Conservation (phyloP, 1,140 invertebrate species). For the Drosophila neocordata region DNA sequence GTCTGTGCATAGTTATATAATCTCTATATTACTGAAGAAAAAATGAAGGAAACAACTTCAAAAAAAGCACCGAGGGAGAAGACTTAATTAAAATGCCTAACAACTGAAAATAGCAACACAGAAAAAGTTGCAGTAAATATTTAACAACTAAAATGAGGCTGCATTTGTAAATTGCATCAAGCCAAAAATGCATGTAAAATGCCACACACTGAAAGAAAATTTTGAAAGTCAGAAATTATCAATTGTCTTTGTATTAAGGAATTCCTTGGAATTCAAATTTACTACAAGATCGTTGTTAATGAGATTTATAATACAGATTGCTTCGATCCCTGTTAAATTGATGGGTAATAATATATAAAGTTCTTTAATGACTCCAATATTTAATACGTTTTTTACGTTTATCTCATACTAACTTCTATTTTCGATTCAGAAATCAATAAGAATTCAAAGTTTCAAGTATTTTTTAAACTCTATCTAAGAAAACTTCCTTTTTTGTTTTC, state of each 20-base stretch:
- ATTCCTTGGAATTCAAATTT: no score
- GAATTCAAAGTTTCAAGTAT: neutral
- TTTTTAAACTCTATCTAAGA: no score
- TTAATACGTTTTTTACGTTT: no score
- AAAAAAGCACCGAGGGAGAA: neutral
- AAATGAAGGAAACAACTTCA: neutral
- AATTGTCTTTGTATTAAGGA: no score
- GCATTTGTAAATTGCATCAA: constrained; percentile 70
- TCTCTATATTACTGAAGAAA: constrained; percentile 18
- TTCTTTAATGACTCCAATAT: no score
- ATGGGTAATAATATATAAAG: no score
- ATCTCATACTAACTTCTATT: no score
- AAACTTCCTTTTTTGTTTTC: no score
- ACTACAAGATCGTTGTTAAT: neutral
- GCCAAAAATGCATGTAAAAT: constrained; percentile 58
- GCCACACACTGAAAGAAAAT: constrained; percentile 44
- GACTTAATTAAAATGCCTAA: constrained; percentile 58
- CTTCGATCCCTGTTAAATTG: no score
- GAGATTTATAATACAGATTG: no score
- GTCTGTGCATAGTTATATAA: constrained; percentile 32
- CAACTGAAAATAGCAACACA: constrained; percentile 23
- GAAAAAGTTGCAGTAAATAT: constrained; percentile 51
- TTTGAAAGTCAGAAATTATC: no score
- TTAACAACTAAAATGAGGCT: constrained; percentile 47
- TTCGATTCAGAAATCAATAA: neutral